Percentiles rank a stretch among this genome's conserved stretches.
Conservation (phyloP, 1,140 invertebrate genomes). For the Venturia canescens region DNA sequence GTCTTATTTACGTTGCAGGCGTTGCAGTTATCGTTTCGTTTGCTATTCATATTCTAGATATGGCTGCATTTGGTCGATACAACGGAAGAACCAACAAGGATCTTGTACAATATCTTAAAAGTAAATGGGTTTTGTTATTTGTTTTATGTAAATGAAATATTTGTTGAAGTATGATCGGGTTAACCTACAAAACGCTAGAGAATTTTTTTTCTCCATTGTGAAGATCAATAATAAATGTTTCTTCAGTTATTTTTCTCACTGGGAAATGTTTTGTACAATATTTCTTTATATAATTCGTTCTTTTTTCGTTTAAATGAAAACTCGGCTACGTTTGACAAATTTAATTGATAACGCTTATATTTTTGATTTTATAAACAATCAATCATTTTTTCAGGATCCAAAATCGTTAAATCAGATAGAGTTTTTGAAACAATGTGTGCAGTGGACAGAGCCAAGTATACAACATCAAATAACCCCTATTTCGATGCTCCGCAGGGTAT, state of each 20-base stretch:
- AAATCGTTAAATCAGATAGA: constrained; percentile 87
- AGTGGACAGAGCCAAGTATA: constrained; percentile 92
- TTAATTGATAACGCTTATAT: too few relatives aligned
- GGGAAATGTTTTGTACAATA: too few relatives aligned
- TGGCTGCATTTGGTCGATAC: constrained; percentile 85
- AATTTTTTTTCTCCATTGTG: too few relatives aligned
- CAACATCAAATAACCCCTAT: constrained; percentile 84
- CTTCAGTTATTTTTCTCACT: too few relatives aligned
- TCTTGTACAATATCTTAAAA: constrained; percentile 87
- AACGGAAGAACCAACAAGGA: constrained; percentile 91
- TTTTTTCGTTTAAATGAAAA: too few relatives aligned
- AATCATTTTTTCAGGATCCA: constrained; percentile 81
- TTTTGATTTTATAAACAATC: too few relatives aligned
- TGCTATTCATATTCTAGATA: constrained; percentile 42
- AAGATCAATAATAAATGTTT: too few relatives aligned
- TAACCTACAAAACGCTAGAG: not conserved
- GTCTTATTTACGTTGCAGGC: constrained; percentile 40
- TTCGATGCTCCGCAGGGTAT: constrained; percentile 93
- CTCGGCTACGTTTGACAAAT: too few relatives aligned
- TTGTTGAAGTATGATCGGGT: not conserved
- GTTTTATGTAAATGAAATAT: too few relatives aligned
- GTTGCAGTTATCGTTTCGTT: constrained; percentile 40
- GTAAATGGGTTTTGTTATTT: constrained; percentile 77
- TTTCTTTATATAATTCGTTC: too few relatives aligned
- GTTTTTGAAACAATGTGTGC: constrained; percentile 91